phyloP scores from a whole-genome alignment of 2,113 vertebrate species.

The Onychostruthus taczanowskii region DNA sequence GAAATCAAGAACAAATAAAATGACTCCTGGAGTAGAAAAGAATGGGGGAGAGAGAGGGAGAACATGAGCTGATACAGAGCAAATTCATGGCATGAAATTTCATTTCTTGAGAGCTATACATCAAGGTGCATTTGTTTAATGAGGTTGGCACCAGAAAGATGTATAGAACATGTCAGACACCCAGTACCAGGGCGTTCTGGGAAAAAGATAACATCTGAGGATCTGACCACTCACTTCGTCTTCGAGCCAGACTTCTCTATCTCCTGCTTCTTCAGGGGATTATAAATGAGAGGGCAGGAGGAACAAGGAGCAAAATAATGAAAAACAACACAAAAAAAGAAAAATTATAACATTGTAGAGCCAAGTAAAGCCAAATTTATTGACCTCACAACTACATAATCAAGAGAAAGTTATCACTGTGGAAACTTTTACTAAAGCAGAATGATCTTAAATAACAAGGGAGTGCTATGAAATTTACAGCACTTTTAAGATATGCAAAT shows the following conservation, averaged over 20 bases:
- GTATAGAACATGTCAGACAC: slow-evolving; percentile 93
- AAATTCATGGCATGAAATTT: slow-evolving; percentile 69
- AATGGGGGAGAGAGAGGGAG: background rate
- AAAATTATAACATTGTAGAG: slow-evolving; percentile 76
- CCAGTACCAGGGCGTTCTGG: slow-evolving; percentile 86
- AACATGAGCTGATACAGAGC: background rate
- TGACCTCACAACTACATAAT: slow-evolving; percentile 73
- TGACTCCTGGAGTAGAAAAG: background rate
- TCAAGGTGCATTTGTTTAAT: slow-evolving; percentile 91
- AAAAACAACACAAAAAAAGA: slow-evolving; percentile 76
- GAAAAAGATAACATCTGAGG: slow-evolving; percentile 88
- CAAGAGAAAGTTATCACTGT: slow-evolving; percentile 75
- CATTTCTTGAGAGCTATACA: slow-evolving; percentile 87
- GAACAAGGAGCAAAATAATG: slow-evolving; percentile 88
- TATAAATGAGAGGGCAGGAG: slow-evolving; percentile 91
- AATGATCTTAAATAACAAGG: slow-evolving; percentile 89
- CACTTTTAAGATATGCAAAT: slow-evolving; percentile 98
- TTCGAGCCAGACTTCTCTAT: slow-evolving; percentile 85
- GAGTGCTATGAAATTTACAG: slow-evolving; percentile 83
- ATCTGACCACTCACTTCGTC: slow-evolving; percentile 91
- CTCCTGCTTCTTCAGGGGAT: slow-evolving; percentile 82
- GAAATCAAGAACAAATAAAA: background rate
- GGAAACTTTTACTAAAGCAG: slow-evolving; percentile 76
- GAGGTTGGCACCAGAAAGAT: slow-evolving; percentile 89
- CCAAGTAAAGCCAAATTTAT: slow-evolving; percentile 78